phyloP scores from a whole-genome alignment of 2,888 invertebrate genomes.

The Caenorhabditis macrosperma region DNA sequence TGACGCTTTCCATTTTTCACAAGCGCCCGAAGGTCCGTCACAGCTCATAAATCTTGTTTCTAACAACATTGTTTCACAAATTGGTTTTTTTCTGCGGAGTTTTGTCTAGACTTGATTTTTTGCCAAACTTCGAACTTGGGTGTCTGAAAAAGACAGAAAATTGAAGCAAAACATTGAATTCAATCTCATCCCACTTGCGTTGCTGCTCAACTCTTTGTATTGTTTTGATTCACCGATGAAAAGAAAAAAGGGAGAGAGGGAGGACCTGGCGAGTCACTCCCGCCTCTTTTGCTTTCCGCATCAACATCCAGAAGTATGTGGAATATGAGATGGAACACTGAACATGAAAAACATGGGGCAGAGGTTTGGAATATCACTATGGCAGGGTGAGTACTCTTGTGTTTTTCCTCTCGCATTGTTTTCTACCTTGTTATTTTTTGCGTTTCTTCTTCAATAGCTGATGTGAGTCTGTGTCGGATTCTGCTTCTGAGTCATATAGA shows the following conservation, averaged over 20 bases:
- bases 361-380: conserved; percentile 22
- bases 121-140: not conserved
- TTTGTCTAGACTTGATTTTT: not conserved
- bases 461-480: not conserved
- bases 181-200: conserved; percentile 4
- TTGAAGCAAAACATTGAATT: conserved; percentile 5
- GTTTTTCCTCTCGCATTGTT: not conserved
- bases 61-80: not conserved
- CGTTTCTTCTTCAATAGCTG: not conserved
- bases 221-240: conserved; percentile 12
- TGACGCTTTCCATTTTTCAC: conserved; percentile 14
- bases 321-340: conserved; percentile 61
- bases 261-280: not conserved
- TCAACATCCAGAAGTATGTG: conserved; percentile 41
- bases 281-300: conserved; percentile 1
- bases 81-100: too few species aligned
- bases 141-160: not conserved
- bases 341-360: conserved; percentile 28
- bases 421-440: conserved; percentile 1
- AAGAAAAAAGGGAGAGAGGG: not conserved
- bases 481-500: not conserved
- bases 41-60: conserved; percentile 18
- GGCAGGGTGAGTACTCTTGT: conserved; percentile 1
- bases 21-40: conserved; percentile 14
- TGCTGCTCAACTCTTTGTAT: not conserved